phyloP scores from a whole-genome alignment of 2,113 vertebrate genomes.

The Archilochus colubris region DNA sequence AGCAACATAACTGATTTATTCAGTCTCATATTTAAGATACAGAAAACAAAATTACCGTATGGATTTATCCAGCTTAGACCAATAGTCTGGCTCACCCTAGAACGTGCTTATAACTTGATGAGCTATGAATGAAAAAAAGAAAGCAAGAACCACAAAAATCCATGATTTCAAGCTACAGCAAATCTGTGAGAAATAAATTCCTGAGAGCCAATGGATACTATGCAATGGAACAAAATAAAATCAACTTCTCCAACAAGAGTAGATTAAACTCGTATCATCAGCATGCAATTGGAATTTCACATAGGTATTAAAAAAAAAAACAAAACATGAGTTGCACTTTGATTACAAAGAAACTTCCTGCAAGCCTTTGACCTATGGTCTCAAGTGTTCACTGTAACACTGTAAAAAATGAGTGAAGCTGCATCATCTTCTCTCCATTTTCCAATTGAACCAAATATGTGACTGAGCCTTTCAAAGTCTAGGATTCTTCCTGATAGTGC shows the following conservation, averaged over 20 bases:
- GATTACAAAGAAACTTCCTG: not conserved
- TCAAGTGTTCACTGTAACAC: not conserved
- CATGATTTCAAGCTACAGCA: not conserved
- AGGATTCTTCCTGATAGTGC: not conserved
- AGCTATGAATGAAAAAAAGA: not conserved
- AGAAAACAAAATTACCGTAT: not conserved
- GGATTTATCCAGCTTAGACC: not conserved
- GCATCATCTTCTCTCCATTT: not conserved
- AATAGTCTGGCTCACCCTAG: not conserved
- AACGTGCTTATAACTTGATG: not conserved
- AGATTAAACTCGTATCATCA: not conserved
- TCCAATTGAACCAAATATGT: not conserved
- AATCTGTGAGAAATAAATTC: not conserved
- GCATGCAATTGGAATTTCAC: not conserved
- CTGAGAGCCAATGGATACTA: not conserved
- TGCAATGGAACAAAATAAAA: not conserved
- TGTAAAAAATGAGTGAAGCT: not conserved
- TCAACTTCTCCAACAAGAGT: not conserved
- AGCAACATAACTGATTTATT: not conserved
- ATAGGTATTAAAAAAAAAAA: not conserved
- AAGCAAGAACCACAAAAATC: not conserved
- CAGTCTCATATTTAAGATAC: not conserved
- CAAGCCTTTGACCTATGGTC: not conserved
- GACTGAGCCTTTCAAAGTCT: rapidly evolving
- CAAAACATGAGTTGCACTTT: not conserved